phyloP scores from a whole-genome alignment of 2,113 vertebrate genomes.

The Lophochroa leadbeateri region DNA sequence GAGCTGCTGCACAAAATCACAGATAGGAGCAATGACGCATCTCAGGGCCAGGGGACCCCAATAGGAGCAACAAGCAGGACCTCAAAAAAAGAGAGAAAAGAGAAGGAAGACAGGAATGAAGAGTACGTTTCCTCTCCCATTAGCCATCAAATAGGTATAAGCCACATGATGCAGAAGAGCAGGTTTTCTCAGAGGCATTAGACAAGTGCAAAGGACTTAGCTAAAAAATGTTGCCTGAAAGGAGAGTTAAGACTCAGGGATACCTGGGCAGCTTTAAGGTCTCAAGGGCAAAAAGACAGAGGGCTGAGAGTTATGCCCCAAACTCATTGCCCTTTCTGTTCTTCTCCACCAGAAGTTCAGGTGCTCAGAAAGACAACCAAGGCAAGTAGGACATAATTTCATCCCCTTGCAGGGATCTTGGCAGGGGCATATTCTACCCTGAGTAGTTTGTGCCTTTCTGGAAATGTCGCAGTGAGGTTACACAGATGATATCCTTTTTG shows the following conservation, averaged over 20 bases:
- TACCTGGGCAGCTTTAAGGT: background rate
- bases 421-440: background rate
- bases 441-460: background rate
- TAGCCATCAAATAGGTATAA: background rate
- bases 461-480: background rate
- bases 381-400: background rate
- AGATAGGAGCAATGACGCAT: background rate
- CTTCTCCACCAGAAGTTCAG: background rate
- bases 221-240: background rate
- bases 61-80: background rate
- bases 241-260: background rate
- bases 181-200: background rate
- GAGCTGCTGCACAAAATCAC: constrained; percentile 5
- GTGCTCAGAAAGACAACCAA: background rate
- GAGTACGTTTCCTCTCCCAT: background rate
- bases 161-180: background rate
- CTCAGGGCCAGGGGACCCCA: background rate
- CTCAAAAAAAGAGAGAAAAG: background rate
- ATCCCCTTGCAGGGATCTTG: background rate
- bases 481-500: background rate
- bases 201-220: background rate
- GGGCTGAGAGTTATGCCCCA: background rate
- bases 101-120: background rate
- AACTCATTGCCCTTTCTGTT: background rate
- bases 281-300: background rate